A percentile compares a stretch with the other conserved stretches of the same genome.
phyloP scores from a whole-genome alignment of 2,797 vertebrate genomes.

The Gadopsis bispinosus region DNA sequence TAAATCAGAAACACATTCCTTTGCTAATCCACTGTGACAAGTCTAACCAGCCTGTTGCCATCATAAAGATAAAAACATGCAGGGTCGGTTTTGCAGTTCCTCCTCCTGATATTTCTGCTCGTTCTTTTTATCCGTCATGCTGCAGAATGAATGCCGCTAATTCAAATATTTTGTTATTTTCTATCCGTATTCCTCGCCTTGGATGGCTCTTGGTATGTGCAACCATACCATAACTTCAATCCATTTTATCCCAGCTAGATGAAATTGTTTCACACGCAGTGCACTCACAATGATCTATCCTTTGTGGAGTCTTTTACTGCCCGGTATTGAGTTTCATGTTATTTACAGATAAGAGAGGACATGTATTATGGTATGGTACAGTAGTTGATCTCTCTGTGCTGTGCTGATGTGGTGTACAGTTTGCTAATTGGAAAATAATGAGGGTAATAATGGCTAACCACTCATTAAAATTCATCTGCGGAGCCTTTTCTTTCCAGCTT shows the following conservation, averaged over 20 bases:
- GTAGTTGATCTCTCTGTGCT: conserved; percentile 59
- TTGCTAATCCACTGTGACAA: conserved; percentile 43
- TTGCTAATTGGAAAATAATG: conserved; percentile 85
- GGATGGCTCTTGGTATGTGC: conserved; percentile 34
- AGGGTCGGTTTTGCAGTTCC: conserved; percentile 38
- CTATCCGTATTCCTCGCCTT: conserved; percentile 13
- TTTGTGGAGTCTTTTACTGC: conserved; percentile 58
- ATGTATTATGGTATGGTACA: conserved; percentile 63
- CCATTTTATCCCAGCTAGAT: conserved; percentile 47
- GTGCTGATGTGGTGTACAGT: conserved; percentile 73
- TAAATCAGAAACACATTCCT: conserved; percentile 42
- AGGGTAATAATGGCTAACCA: conserved; percentile 78
- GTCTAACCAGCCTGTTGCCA: conserved; percentile 20
- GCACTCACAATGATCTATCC: conserved; percentile 54
- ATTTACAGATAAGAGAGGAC: conserved; percentile 74
- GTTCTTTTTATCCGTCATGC: conserved; percentile 25
- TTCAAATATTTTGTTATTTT: conserved; percentile 51
- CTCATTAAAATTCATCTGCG: conserved; percentile 82
- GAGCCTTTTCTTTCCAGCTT: conserved; percentile 48
- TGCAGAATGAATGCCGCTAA: conserved; percentile 43
- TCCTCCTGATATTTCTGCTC: conserved; percentile 17
- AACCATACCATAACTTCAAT: conserved; percentile 50
- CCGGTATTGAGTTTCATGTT: conserved; percentile 65
- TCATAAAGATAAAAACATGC: conserved; percentile 40
- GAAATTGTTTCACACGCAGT: conserved; percentile 58